Base-by-base conservation (phyloP, 2,888 invertebrate species). In the Polydrusus tereticollis region DNA sequence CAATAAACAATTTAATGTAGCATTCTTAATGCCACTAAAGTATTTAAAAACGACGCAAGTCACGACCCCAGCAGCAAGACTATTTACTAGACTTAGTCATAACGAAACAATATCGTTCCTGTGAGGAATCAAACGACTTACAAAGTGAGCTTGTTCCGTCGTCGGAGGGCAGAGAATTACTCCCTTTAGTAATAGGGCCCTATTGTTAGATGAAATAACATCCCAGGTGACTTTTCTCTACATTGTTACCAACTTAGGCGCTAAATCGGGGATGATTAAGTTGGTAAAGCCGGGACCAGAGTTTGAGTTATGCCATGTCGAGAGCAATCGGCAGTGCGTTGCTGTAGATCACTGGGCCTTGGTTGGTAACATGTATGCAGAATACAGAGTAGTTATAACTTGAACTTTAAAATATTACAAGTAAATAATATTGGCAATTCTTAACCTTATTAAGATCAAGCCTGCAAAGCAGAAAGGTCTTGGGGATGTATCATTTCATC, bases 171-270 rank as follows among this genome's bases (percentile, higher is more conserved):
- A 60, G 55, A 60, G 55, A 38, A 72, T 72, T 68, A 57, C 63
- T 68, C 67, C 72, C 68, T 21, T 57, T 41, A 47, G 43, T 68
- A 68, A 67, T 67, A 43, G 62, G 68, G 67, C 52, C 43, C 62
- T 41, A 63, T 72, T 72, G 72, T 72, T 64, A 57, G 72, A 67
- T 52, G 63, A 55, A 62, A 64, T 57, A 71, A 38, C 14, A 55
- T 68, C 72, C 68, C 72, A 72, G 72, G 68, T 72, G 72, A 72
- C 68, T 68, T 66, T 60, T 41, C 62, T 62, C 33, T 62, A 43
- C 72, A 55, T 58, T 68, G 67, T 72, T 63, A 72, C 68, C 18
- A 65, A 16, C 58, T 62, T 60, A 52, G 41, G 52, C 43, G 66
- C 14, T 60, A 29, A 50, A 58, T 45, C 38, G 43, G 23, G 18